A percentile compares a stretch with the other conserved stretches of the same genome.
phyloP scores from a whole-genome alignment of 2,113 vertebrate species.

The Pterocles orientalis region DNA sequence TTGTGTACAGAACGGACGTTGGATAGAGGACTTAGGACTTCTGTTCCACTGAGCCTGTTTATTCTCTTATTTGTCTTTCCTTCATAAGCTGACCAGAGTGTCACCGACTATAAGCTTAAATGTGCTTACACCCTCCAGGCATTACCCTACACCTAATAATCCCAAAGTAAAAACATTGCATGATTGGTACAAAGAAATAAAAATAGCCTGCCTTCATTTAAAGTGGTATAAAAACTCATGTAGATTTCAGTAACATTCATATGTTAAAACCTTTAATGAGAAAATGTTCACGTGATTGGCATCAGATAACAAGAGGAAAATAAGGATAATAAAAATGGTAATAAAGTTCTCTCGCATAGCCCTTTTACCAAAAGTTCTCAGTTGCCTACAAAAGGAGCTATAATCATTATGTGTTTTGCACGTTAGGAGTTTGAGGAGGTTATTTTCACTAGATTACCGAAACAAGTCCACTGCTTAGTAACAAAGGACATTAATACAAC shows the following conservation, averaged over 20 bases:
- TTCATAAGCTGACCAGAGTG: background rate
- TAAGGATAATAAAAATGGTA: background rate
- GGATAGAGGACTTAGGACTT: background rate
- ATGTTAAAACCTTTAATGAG: background rate
- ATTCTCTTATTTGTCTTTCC: background rate
- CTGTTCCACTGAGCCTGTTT: background rate
- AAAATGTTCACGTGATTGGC: background rate
- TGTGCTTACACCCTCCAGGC: background rate
- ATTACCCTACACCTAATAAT: background rate
- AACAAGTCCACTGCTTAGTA: background rate
- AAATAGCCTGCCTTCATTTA: background rate
- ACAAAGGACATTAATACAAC: background rate
- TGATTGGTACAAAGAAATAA: background rate
- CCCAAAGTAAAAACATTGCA: background rate
- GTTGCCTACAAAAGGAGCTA: background rate
- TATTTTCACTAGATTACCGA: background rate
- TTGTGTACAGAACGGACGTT: accelerated
- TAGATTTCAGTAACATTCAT: background rate
- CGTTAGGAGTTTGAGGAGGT: background rate
- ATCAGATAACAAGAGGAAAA: background rate
- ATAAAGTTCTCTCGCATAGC: background rate
- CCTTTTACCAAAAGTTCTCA: background rate
- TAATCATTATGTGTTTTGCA: background rate
- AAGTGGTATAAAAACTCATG: background rate
- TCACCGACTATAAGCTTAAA: background rate